Base-by-base conservation (phyloP, 37 sponge, comb jelly and placozoan species). In the Theonella swinhoei region DNA sequence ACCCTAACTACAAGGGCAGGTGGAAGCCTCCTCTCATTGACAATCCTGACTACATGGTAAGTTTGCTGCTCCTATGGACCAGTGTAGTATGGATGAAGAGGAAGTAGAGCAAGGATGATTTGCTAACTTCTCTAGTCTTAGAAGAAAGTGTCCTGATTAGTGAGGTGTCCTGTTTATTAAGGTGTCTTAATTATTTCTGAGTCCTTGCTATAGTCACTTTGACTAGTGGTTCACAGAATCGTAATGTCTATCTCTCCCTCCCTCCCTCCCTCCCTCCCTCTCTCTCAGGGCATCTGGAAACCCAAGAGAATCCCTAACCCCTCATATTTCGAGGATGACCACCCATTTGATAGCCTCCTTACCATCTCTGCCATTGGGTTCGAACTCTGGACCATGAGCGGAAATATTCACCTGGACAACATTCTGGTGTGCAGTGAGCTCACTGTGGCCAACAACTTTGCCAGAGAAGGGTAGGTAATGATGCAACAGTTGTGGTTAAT, bases 1-100 rank as follows among this genome's bases (percentile, higher is more conserved):
- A 99, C 83, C 99, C 99, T 8, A 77, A 34, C 54, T 99, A 95
- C 91, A 99, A 96, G 84, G 99, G 99, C n/a, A 97, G 85, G 75
- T 99, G 99, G 99, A 79, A 78, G 35, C 77, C 99, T 29, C 95
- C 97, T 2, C 78, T 96, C 80, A 96, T 99, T 66, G 94, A 95
- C 23, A 99, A 99, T 75, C 97, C 97, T 30, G 91, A 94, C 62
- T 98, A 94, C 79, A 89, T 81, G 84, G 95, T 94, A 72, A 64
- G 81, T 33, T 42, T 24, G 14, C 20, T 54, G 19, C 11, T 20
- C 60, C 60, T 20, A 20, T 58, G 60, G 11, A 58, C n/a, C n/a
- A n/a, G n/a, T n/a, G n/a, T n/a, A n/a, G n/a, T n/a, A n/a, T n/a
- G n/a, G n/a, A n/a, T n/a, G n/a, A n/a, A n/a, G n/a, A n/a, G n/a